Conservation (phyloP, 1,140 invertebrate species). For the Ostrea denselamellosa region DNA sequence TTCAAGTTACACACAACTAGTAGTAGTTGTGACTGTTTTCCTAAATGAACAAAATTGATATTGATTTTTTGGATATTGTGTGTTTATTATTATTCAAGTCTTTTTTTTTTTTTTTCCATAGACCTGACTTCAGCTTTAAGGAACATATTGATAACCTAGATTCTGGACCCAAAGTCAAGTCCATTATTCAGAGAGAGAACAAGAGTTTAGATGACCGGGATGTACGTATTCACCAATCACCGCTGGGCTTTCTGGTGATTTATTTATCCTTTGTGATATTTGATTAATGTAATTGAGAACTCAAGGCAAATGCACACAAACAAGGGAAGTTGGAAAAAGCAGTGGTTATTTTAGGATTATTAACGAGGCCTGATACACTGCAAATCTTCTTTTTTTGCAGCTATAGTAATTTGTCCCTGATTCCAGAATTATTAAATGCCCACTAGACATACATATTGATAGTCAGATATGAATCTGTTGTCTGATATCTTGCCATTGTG, state of each 20-base stretch:
- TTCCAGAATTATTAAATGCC: no score
- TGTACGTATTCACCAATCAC: conserved; percentile 45
- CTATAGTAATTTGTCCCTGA: no score
- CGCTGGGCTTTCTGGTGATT: neutral
- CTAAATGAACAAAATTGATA: neutral
- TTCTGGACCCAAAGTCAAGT: conserved; percentile 50
- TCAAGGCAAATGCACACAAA: no score
- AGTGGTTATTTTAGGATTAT: no score
- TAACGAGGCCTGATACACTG: no score
- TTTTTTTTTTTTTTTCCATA: conserved; percentile 67
- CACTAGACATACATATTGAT: no score
- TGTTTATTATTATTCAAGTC: neutral
- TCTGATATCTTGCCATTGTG: no score
- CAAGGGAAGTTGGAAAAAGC: no score
- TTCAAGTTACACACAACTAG: no score
- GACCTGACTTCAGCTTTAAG: conserved; percentile 76
- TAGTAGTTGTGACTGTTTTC: no score
- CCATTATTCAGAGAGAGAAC: conserved; percentile 50
- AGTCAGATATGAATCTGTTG: no score
- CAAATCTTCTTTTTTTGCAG: no score
- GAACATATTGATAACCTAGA: conserved; percentile 79
- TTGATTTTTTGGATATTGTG: neutral
- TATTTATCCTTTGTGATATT: neutral
- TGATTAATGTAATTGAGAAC: neutral
- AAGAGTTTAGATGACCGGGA: conserved; percentile 67